Evolutionary conservation across 1,140 invertebrate species (phyloP), one percentile per base, ranked within the genome.

Genomic region (Meloidogyne floridensis): DNA sequence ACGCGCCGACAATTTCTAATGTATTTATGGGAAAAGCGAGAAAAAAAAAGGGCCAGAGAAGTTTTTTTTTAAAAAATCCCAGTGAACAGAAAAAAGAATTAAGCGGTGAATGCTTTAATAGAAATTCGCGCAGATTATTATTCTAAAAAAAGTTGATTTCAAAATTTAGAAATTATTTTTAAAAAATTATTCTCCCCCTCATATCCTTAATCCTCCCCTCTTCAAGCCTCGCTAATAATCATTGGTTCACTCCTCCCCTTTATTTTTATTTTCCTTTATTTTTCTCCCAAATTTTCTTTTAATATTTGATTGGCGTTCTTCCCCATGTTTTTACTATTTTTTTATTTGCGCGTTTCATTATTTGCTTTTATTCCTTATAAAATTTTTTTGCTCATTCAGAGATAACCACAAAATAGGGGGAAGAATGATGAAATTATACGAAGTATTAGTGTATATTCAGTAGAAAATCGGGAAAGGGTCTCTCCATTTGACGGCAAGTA

Each of bases 301-400:
- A 47, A 4, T 54, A 11, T 42, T 47, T 72, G 59, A 65, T 65
- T 65, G 59, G 59, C 59, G 59, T 59, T 47, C 42, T 59, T 32
- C 32, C 32, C 10, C 11, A 20, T 47, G 7, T 56, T 47, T 47
- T 59, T 70, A 11, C 54, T 56, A 32, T 32, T 32, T 32, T 32
- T 32, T 32, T 43, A 72, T 70, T 42, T 32, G 69, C 65, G 59
- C 77, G 65, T 72, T 71, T 79, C 15, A 18, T 47, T 65, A 65
- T 65, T 65, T 65, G n/a, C 7, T 59, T 59, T 59, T 15, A 59
- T 65, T 65, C 10, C 59, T 65, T 54, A 54, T 32, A 32, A 32
- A 32, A 54, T 11, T 54, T 54, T 54, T n/a, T 65, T 65, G 59
- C 56, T 15, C 56, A 59, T 59, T 59, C 11, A 15, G 4, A 11